Base-by-base conservation (phyloP, 2,888 invertebrate species). In the Eilema caniola region DNA sequence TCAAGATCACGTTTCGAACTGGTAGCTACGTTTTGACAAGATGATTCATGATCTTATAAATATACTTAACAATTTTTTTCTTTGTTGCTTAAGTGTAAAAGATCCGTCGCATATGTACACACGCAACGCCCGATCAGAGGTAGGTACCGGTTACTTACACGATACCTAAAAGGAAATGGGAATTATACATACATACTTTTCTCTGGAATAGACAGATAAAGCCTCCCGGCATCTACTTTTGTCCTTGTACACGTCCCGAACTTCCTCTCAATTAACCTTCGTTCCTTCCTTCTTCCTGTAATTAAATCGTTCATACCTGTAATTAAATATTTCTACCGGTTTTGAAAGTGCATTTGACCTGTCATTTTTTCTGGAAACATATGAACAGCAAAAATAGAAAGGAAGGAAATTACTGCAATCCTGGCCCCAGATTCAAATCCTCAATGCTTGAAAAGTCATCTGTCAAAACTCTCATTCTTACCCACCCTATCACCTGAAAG, bases 31-130 rank as follows among this genome's bases (percentile, higher is more conserved):
- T 71, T 77, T 71, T 73, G 73, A 76, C 62, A 66, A 61, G 57
- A 62, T 82, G 81, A 82, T 63, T 78, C 81, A 82, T 62, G 70
- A 16, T 59, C 68, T 57, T 76, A 72, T 73, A 76, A 79, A 60
- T 59, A 41, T 33, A 63, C 33, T 63, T 25, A 41, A 37, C 33
- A 53, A 23, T 23, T 24, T 53, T 53, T 53, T 53, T 53, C 20
- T 53, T 53, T 53, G 20, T 28, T 23, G 57, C 12, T n/a, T 53
- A n/a, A 53, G 53, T 53, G 53, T 53, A 53, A 53, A 53, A 53
- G 20, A n/a, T 53, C n/a, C n/a, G 20, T 53, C 10, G 53, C 53
- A n/a, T 53, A 53, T 53, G 53, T 20, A 53, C 20, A 47, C 47
- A n/a, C n/a, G 53, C 20, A 53, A 53, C 53, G 2, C 53, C n/a